Base-by-base conservation (phyloP, 2,113 vertebrate species). In the Lichenostomus cassidix region DNA sequence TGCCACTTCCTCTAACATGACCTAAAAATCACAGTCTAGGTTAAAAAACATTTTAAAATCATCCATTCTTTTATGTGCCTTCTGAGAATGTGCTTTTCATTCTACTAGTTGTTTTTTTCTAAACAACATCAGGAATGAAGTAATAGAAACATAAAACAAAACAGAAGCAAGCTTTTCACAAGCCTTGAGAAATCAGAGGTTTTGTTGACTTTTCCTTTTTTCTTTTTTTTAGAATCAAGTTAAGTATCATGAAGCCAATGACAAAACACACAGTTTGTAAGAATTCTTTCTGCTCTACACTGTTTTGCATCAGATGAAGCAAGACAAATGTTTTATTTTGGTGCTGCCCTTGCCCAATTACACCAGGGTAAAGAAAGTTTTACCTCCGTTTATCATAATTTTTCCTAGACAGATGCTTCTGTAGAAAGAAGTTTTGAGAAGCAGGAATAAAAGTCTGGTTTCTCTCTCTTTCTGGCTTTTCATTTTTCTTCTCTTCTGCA, bases 121-220 rank as follows among this genome's bases (percentile, higher is more conserved):
- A 50, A 58, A 27, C 27, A 60, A 14, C 20, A 70, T 35, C 12
- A 42, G 29, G 25, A 95, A 77, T 24, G 29, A 77, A 7, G 29
- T 88, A 88, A 94, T 22, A 69, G 65, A 92, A 90, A 55, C 18
- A 78, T 9, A 89, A 84, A 93, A 31, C 15, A 55, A 79, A 90
- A 71, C 35, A 58, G 83, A 87, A 18, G 1, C 18, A 63, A 76
- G 21, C 15, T 91, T 96, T 95, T 78, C 60, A 92, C 24, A 92
- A 77, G 53, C 11, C n/a, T 85, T 76, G 31, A 85, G 90, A 91
- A 92, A 87, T 3, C n/a, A 89, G 47, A 67, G 10, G 29, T 60
- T 82, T 87, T 81, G 10, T 37, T 79, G 24, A 9, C 4, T 44
- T 39, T 37, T 46, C 23, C 31, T 74, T 37, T 35, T 10, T 19